phyloP scores from a whole-genome alignment of 2,888 invertebrate genomes.

The Netelia inedita region DNA sequence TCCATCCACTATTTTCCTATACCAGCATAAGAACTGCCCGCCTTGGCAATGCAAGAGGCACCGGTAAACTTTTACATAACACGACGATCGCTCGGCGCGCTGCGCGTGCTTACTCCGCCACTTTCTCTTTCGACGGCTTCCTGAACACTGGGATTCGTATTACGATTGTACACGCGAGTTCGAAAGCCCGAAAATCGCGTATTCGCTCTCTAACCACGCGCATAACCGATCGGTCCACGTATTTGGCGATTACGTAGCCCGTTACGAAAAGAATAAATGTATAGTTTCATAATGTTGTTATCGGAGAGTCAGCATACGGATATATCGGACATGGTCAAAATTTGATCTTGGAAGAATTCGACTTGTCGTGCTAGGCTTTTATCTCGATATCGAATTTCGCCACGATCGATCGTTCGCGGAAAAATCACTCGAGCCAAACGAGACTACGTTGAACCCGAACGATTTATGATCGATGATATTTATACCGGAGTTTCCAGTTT shows the following conservation, averaged over 20 bases:
- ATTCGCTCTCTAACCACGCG: neutral
- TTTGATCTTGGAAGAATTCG: no score
- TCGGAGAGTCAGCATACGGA: no score
- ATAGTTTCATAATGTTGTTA: no score
- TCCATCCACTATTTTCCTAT: neutral
- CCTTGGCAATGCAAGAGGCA: constrained; percentile 39
- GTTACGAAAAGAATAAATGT: neutral
- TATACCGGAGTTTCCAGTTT: constrained; percentile 49
- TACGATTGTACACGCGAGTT: constrained; percentile 14
- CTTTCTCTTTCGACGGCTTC: constrained; percentile 81
- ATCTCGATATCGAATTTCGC: neutral
- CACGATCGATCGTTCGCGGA: neutral
- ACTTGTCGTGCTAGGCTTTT: no score
- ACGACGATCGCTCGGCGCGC: constrained; percentile 54
- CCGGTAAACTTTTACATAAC: constrained; percentile 81
- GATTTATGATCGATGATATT: neutral
- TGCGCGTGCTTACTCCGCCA: constrained; percentile 58
- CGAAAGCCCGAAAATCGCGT: constrained; percentile 3
- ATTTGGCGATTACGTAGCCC: neutral
- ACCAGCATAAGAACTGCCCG: neutral
- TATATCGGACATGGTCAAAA: no score
- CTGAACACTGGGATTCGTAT: constrained; percentile 62
- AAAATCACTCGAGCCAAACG: constrained; percentile 23
- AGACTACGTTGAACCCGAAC: neutral
- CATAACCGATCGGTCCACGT: neutral